Base-by-base conservation (phyloP, 2,113 vertebrate species). In the Sula dactylatra region DNA sequence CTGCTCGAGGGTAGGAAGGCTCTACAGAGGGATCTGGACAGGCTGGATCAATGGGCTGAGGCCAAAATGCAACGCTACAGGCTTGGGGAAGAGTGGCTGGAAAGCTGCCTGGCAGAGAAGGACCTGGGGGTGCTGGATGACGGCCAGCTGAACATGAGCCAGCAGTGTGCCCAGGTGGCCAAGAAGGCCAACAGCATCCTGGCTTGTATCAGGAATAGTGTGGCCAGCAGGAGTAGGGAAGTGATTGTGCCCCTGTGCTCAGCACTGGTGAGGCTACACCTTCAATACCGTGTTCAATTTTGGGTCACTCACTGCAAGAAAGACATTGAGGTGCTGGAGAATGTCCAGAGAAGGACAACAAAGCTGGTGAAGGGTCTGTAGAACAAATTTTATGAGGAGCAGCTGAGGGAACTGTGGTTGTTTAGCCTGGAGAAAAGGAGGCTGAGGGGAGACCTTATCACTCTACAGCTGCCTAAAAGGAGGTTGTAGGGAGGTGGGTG, bases 11-110 rank as follows among this genome's bases (percentile, higher is more conserved):
- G 13, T 61, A 13, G 71, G 45, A 87, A 32, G 31, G 29, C 40
- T 61, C 61, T 90, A 4, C 7, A 74, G 55, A 59, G 38, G 24
- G n/a, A 61, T 32, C 31, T 66, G 62, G 27, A 40, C 9, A 12
- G 27, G 45, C 15, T 80, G 56, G 32, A 66, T 76, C 4, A 5
- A 7, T 55, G 38, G 7, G 8, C 31, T 1, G 1, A 49, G 24
- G 49, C n/a, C 38, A 49, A 0, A 16, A 16, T 0, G 2, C 20
- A 74, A 4, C 2, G 4, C 55, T 90, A 36, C 59, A 61, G n/a
- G 38, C 55, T 54, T 84, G 49, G 18, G 9, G 26, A 17, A 25
- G 70, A 55, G 50, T 9, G 40, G 40, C 32, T 67, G 62, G 32
- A 55, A 24, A 55, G 26, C 19, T 81, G 32, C 9, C 50, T 1